Percentiles rank a stretch among this genome's conserved stretches.
Evolutionary conservation across 2,113 vertebrate genomes (phyloP).

Genomic region (Sterrhoptilus dennistouni): DNA sequence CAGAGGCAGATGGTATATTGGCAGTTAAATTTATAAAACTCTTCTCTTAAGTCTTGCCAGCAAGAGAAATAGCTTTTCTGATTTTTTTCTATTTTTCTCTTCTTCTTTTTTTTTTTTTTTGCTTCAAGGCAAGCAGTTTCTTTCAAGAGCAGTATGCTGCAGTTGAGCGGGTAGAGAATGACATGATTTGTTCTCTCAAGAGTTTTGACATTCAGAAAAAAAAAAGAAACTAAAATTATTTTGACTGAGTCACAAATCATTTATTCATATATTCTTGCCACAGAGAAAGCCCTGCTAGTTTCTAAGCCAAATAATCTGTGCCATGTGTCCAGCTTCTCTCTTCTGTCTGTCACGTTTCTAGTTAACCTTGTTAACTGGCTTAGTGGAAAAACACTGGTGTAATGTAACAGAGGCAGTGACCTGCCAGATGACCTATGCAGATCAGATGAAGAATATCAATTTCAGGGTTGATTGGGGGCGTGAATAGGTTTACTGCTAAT

Average conservation of each 20-base stretch:
- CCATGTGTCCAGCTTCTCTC: conserved; percentile 40
- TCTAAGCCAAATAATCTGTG: conserved; percentile 27
- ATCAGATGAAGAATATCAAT: conserved; percentile 61
- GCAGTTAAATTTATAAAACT: conserved; percentile 30
- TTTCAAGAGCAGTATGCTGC: not conserved
- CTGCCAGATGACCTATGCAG: conserved; percentile 48
- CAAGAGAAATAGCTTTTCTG: not conserved
- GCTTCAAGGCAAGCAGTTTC: not conserved
- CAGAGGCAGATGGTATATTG: conserved; percentile 40
- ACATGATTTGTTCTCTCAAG: not conserved
- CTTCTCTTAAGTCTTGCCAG: conserved; percentile 5
- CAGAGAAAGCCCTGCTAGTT: not conserved
- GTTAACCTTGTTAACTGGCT: conserved; percentile 46
- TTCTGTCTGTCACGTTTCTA: conserved; percentile 37
- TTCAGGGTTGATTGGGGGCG: conserved; percentile 30
- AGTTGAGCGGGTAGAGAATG: not conserved
- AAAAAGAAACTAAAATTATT: not conserved
- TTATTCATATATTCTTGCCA: not conserved
- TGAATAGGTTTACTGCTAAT: not conserved
- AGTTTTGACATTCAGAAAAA: not conserved
- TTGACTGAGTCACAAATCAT: conserved; percentile 12
- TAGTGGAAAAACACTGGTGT: conserved; percentile 52
- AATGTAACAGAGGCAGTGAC: conserved; percentile 40
- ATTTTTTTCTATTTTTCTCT: not conserved
- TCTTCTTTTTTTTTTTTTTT: not conserved